Evolutionary conservation across 92 coral and sea anemone genomes (phyloP), one percentile per base, ranked within the genome.

Genomic region (Zoanthus sansibaricus): DNA sequence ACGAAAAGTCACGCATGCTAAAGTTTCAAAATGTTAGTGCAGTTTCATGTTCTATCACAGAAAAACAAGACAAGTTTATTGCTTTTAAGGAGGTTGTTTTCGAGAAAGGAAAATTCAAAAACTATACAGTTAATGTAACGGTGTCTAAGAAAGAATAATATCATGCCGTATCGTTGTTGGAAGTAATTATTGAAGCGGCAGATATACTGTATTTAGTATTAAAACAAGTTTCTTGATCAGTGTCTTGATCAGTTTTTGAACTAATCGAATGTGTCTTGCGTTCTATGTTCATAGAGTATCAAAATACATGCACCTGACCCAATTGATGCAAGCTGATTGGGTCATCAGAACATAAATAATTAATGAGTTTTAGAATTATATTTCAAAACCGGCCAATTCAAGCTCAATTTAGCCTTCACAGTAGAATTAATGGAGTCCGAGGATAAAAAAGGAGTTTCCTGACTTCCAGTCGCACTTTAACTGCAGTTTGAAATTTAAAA

Each of bases 1-100:
- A 82, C 42, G 64, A 82, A 82, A 82, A 82, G 75, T 77, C 86
- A 4, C 0, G 86, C 68, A 82, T 56, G 69, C 86, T 44, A 67
- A 82, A 69, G 52, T 61, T 31, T 82, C 86, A 82, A 66, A 82
- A 1, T 9, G 68, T 61, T 4, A 9, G 15, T 0, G 1, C 0
- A 9, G 1, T 1, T 61, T 2, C 42, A 37, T 37, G 42, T 37
- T 2, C 42, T 2, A 61, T 30, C 68, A 61, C 18, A 61, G 68
- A 61, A 11, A 10, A 61, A 61, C 68, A 61, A 61, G 18, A 15
- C 68, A 1, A 61, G 5, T 61, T 21, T 61, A 61, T 61, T 61
- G 68, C 25, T 61, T 61, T 61, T 4, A 61, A 61, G 0, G 68
- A 61, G 9, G 68, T 1, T 61, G 54, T 61, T 61, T 61, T 61